Percentiles rank a stretch among this genome's conserved stretches.
These are phyloP conservation scores for Callorhinus ursinus DNA, from an alignment of 2,113 vertebrate species.

Conservation along the genomic window DNA sequence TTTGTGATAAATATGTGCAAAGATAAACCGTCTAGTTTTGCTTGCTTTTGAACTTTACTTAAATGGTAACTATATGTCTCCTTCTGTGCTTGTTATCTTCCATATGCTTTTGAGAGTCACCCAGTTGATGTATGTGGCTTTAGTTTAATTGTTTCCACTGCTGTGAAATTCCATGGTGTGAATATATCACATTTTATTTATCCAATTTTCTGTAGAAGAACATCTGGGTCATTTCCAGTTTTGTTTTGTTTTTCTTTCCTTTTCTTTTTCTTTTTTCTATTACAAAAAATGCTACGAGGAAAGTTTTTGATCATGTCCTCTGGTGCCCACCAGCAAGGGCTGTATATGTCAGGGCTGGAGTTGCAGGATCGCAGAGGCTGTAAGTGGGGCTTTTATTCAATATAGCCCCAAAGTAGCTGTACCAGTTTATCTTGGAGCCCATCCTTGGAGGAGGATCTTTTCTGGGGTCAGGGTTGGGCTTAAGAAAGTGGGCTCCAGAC, in stretches of 20 bases:
- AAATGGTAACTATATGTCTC: neutral
- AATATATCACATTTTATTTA: neutral
- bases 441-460: neutral
- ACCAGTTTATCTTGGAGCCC: neutral
- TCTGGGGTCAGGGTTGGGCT: neutral
- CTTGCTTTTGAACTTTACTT: neutral
- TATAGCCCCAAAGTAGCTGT: neutral
- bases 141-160: neutral
- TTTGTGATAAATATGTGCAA: neutral
- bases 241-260: neutral
- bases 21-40: neutral
- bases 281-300: neutral
- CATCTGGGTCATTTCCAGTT: neutral
- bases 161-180: neutral
- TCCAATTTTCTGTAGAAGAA: neutral
- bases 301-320: neutral
- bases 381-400: neutral
- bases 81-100: neutral
- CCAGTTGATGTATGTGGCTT: neutral
- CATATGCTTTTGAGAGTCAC: neutral
- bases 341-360: neutral
- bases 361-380: rapidly evolving
- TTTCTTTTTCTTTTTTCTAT: neutral
- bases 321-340: no score
- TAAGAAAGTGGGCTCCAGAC: neutral